Evolutionary conservation across 2,797 vertebrate species (phyloP).

Genomic region (Eupleurogrammus muticus): DNA sequence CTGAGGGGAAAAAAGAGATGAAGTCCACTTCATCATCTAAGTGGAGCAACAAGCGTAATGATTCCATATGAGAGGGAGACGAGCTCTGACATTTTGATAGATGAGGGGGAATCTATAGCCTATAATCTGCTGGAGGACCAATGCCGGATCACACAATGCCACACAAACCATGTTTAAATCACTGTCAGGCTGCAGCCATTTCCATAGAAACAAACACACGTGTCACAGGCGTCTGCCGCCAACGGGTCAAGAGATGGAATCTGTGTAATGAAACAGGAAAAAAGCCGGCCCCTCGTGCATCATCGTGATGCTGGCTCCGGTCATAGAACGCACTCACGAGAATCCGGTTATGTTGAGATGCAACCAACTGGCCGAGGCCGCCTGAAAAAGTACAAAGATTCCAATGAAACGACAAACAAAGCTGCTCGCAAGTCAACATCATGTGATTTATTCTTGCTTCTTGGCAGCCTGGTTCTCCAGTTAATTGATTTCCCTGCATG

Average conservation of each 20-base stretch:
- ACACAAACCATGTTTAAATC: conserved; percentile 72
- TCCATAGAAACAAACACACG: conserved; percentile 56
- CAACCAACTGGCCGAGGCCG: conserved; percentile 13
- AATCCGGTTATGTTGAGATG: conserved; percentile 51
- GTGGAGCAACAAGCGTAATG: conserved; percentile 43
- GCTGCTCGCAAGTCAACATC: conserved; percentile 39
- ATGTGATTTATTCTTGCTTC: conserved; percentile 55
- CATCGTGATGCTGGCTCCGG: conserved; percentile 33
- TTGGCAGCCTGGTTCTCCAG: conserved; percentile 46
- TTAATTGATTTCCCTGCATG: conserved; percentile 61
- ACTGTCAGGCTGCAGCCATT: conserved; percentile 59
- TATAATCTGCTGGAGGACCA: conserved; percentile 66
- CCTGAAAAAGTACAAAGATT: conserved; percentile 24
- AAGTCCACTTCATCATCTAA: conserved; percentile 55
- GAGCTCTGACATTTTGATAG: conserved; percentile 64
- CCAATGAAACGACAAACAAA: conserved; percentile 47
- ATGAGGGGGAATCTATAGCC: conserved; percentile 66
- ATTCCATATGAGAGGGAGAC: conserved; percentile 61
- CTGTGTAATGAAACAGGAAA: conserved; percentile 63
- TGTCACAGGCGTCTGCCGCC: conserved; percentile 39
- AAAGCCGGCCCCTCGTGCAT: conserved; percentile 50
- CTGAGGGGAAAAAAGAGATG: conserved; percentile 39
- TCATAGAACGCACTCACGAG: conserved; percentile 56
- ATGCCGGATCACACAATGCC: conserved; percentile 59
- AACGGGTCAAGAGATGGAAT: conserved; percentile 38